Evolutionary conservation across 2,888 invertebrate genomes (phyloP).

Genomic region (Petrolisthes cinctipes): DNA sequence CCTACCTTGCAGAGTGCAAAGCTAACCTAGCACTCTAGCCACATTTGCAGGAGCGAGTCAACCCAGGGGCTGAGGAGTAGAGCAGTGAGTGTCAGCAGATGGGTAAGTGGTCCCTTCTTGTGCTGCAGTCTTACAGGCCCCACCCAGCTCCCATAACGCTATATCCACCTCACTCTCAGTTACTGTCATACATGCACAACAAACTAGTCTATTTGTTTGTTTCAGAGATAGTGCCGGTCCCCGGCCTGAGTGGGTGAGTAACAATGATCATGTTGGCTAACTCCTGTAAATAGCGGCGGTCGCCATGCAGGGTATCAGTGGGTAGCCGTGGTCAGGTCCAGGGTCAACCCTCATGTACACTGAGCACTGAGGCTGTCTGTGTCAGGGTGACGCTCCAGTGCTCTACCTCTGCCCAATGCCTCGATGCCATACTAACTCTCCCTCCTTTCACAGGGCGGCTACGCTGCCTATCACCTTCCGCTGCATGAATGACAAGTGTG

Average conservation of each 20-base stretch:
- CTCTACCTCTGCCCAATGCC: conserved; percentile 16
- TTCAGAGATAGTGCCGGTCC: conserved; percentile 58
- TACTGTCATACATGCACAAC: conserved; percentile 59
- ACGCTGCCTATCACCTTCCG: conserved; percentile 89
- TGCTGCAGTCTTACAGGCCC: conserved; percentile 58
- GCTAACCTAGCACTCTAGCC: conserved; percentile 65
- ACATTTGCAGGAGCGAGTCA: conserved; percentile 64
- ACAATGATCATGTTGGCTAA: conserved; percentile 50
- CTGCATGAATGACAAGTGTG: conserved; percentile 86
- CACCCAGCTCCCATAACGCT: conserved; percentile 58
- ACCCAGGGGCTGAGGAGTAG: conserved; percentile 44
- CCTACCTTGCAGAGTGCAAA: conserved; percentile 64
- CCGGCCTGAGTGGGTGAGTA: conserved; percentile 62
- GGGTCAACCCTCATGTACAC: conserved; percentile 17
- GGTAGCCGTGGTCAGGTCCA: conserved; percentile 38
- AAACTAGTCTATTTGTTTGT: conserved; percentile 58
- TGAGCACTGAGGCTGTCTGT: conserved; percentile 36
- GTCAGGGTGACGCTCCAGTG: conserved; percentile 25
- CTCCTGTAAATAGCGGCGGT: conserved; percentile 50
- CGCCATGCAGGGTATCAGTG: conserved; percentile 40
- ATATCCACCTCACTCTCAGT: conserved; percentile 52
- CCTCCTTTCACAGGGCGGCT: conserved; percentile 77
- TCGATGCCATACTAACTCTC: conserved; percentile 10
- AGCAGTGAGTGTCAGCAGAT: conserved; percentile 55
- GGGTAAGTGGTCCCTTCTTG: conserved; percentile 57